Base-by-base conservation (phyloP, 1,140 invertebrate species). In the Drosophila parabipectinata region DNA sequence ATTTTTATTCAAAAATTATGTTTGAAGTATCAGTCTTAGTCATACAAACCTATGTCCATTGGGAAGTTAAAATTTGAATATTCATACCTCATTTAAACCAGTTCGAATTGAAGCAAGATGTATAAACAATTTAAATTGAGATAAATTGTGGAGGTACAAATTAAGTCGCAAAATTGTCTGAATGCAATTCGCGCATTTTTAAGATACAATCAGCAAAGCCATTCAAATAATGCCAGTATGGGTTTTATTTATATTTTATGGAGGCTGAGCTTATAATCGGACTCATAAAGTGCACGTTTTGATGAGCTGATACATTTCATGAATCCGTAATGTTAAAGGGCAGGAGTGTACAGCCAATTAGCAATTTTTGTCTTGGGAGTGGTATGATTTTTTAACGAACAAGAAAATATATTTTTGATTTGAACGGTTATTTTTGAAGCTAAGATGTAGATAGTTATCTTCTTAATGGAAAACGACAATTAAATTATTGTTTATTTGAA, bases 211-310 rank as follows among this genome's bases (percentile, higher is more conserved):
- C 66, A 69, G 6, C 66, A 5, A 24, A 37, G 63, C 66, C 37
- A 68, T 69, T 69, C 26, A 32, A 21, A 21, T 52, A 18, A 14
- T 62, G 68, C 66, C 21, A 37, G 7, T 32, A 56, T 26, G 51
- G 41, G 26, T 69, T 69, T 69, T 69, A 69, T 68, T 50, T 56
- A 69, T 68, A 69, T 69, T 69, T 69, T 48, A 69, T 69, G 51
- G 51, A 7, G 8, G 8, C 51, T 44, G 26, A 39, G 32, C 63
- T 56, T 69, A 69, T 68, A 68, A 69, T 69, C 63, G 63, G 32
- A 39, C 66, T 4, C 66, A 57, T 69, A 69, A 69, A 69, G 64
- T 69, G 44, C 63, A 69, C 66, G 18, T 69, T 57, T 69, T 69
- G 64, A 67, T 67, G 63, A 52, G 59, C 63, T 64, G 63, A 67